Base-by-base conservation (phyloP, 2,113 vertebrate species). In the Callocephalon fimbriatum region DNA sequence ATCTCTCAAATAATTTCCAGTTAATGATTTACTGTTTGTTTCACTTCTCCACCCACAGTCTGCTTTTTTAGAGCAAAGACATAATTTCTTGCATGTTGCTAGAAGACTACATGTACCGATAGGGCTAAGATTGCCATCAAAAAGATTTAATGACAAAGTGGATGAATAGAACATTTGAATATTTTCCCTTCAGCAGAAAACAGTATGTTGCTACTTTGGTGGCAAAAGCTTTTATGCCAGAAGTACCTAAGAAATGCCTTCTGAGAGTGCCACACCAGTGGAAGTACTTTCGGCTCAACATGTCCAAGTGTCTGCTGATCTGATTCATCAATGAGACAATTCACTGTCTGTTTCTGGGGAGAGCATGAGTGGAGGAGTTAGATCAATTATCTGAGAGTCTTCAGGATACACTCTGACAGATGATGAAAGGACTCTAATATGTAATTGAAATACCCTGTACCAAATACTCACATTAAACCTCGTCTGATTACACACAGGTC, bases 401-500 rank as follows among this genome's bases (percentile, higher is more conserved):
- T 96, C 65, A 63, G 95, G 97, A 97, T 38, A 48, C 66, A 74
- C 77, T 95, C 81, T 96, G 97, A 97, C 86, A 97, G 95, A 96
- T 92, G 97, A 97, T 98, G 98, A 98, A 98, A 98, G 95, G 77
- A 77, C 81, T 97, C 95, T 96, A 97, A 98, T 86, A 90, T 70
- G 86, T 96, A 96, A 96, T 58, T 97, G 97, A 97, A 98, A 97
- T 96, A 97, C 90, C 92, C 95, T 94, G 95, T 96, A 98, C 96
- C 96, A 97, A 98, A 98, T 94, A 97, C 94, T 96, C 92, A 96
- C 86, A 95, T 97, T 97, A 97, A 98, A 97, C 91, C 91, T 89
- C 6, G 37, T 93, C 97, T 98, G 97, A 98, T 98, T 98, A 98
- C 91, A 97, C 81, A 93, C 91, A 97, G 94, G 94, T 96, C 97